phyloP scores from a whole-genome alignment of 1,140 invertebrate genomes.

The Teleogryllus occipitalis region DNA sequence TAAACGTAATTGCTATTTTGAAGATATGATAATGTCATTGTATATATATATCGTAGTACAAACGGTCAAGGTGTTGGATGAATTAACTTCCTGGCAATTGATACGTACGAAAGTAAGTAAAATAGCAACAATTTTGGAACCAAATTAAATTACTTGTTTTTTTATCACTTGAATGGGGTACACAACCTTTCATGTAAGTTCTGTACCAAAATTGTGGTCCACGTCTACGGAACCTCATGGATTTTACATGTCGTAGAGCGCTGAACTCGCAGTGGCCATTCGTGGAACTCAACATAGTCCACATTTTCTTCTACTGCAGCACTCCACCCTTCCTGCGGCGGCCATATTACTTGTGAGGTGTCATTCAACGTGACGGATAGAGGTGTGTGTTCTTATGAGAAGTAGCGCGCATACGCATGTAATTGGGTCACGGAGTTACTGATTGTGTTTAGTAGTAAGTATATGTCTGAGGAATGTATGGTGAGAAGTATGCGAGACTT shows the following conservation, averaged over 20 bases:
- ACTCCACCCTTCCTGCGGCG: conserved; percentile 19
- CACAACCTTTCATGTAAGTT: no score
- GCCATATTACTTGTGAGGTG: conserved; percentile 28
- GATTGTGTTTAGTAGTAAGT: background rate
- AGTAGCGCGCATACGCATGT: conserved; percentile 8
- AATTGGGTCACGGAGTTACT: conserved; percentile 8
- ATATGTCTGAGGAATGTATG: background rate
- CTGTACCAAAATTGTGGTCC: no score
- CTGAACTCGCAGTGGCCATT: background rate
- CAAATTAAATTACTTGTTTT: no score
- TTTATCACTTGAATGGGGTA: no score
- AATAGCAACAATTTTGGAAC: no score
- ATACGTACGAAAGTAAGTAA: no score
- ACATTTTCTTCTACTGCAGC: background rate
- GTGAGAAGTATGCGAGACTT: background rate
- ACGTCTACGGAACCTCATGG: background rate
- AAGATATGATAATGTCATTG: no score
- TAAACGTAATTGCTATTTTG: no score
- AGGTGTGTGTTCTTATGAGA: conserved; percentile 11
- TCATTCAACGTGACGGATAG: conserved; percentile 24
- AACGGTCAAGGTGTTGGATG: no score
- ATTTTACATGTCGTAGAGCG: background rate
- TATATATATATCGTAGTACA: no score
- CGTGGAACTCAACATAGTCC: background rate
- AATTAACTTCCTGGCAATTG: no score